A percentile compares a stretch with the other conserved stretches of the same genome.
phyloP scores from a whole-genome alignment of 2,888 invertebrate genomes.

The Linnaemya tessellans region DNA sequence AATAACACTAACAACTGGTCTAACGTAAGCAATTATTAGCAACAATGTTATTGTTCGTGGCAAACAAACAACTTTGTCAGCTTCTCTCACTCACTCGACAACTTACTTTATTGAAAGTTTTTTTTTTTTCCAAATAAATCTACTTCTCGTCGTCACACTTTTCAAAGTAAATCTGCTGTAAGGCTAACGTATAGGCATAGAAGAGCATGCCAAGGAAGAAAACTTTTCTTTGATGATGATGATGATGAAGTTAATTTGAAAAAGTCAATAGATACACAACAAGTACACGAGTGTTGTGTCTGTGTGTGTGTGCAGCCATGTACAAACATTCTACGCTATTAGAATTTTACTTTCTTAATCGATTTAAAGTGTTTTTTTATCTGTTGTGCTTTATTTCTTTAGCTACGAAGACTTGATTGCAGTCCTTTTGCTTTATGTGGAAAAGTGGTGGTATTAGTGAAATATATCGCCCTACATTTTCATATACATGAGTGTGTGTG shows the following conservation, averaged over 20 bases:
- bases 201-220: background rate
- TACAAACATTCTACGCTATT: constrained; percentile 9
- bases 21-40: constrained; percentile 42
- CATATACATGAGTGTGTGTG: background rate
- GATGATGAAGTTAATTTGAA: constrained; percentile 67
- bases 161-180: background rate
- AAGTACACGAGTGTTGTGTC: background rate
- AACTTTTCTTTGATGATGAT: constrained; percentile 44
- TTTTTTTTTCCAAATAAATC: constrained; percentile 16
- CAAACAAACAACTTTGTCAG: constrained; percentile 39
- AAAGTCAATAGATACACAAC: constrained; percentile 58
- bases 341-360: constrained; percentile 50
- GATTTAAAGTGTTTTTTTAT: constrained; percentile 52
- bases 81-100: constrained; percentile 11
- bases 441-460: background rate
- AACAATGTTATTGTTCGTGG: constrained; percentile 52
- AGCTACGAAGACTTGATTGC: constrained; percentile 25
- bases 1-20: background rate
- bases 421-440: constrained; percentile 18
- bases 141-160: background rate
- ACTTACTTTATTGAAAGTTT: constrained; percentile 22
- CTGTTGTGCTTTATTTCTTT: constrained; percentile 12
- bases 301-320: background rate
- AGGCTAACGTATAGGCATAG: background rate
- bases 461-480: constrained; percentile 6